phyloP scores from a whole-genome alignment of 2,113 vertebrate species.

The Syrrhaptes paradoxus region DNA sequence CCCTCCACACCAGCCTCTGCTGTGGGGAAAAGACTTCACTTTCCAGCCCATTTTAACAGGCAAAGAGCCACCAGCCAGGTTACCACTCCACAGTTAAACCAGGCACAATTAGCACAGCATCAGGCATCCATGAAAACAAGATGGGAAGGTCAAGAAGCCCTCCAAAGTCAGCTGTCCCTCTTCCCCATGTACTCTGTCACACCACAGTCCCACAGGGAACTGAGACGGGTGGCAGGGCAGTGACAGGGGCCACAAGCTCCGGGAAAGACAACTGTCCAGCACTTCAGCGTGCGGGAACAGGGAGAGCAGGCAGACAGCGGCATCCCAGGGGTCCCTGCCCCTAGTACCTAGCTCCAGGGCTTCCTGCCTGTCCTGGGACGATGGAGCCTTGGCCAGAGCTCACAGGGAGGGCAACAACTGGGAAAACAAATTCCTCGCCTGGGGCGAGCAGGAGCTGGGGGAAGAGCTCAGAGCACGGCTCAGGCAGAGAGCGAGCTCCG shows the following conservation, averaged over 20 bases:
- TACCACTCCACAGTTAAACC: neutral
- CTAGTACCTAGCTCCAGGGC: neutral
- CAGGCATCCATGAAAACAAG: neutral
- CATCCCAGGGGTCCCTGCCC: neutral
- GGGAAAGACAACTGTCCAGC: neutral
- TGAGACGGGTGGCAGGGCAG: neutral
- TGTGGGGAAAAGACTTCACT: neutral
- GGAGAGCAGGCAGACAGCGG: neutral
- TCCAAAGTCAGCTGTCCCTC: neutral
- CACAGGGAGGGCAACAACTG: fast-evolving
- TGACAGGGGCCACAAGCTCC: neutral
- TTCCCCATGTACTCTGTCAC: fast-evolving
- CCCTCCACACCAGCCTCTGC: fast-evolving
- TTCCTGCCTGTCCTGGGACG: no score
- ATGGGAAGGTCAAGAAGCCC: neutral
- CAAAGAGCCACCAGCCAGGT: neutral
- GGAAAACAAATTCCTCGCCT: neutral
- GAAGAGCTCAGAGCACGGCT: fast-evolving
- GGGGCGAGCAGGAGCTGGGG: neutral
- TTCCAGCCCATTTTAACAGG: neutral
- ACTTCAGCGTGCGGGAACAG: fast-evolving
- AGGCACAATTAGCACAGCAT: no score
- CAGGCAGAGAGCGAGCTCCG: no score
- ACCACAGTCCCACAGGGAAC: neutral
- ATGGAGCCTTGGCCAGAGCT: neutral